Evolutionary conservation across 2,797 vertebrate species (phyloP).

Genomic region (Liparis tanakae): DNA sequence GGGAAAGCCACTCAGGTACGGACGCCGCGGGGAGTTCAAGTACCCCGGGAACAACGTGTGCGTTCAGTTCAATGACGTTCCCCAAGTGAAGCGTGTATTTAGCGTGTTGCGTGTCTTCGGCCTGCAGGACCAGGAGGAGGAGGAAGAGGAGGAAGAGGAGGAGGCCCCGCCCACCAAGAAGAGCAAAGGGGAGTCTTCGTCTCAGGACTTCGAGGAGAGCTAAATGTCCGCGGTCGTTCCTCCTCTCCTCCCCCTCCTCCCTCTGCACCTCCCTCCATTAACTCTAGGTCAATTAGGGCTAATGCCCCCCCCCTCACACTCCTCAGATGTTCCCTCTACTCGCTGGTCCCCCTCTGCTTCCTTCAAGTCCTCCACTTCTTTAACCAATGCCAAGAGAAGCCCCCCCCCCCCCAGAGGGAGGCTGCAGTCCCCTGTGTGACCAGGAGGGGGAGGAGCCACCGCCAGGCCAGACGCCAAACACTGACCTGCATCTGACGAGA

Average conservation of each 20-base stretch:
- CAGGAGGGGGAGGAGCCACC: conserved; percentile 32
- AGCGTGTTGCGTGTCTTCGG: not conserved
- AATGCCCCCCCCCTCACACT: conserved; percentile 62
- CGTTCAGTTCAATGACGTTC: too few species aligned
- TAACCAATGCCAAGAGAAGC: conserved; percentile 78
- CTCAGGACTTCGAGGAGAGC: conserved; percentile 92
- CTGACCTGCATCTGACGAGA: conserved; percentile 76
- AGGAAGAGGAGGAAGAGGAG: too few species aligned
- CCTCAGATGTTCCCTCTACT: conserved; percentile 76
- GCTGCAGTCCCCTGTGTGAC: conserved; percentile 9
- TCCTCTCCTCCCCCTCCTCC: conserved; percentile 50
- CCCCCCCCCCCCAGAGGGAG: not conserved
- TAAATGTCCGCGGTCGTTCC: conserved; percentile 80
- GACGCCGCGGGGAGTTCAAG: too few species aligned
- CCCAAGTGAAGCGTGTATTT: not conserved
- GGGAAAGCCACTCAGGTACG: conserved; percentile 92
- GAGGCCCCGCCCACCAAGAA: conserved; percentile 93
- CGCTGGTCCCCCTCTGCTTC: conserved; percentile 70
- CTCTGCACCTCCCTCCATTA: conserved; percentile 67
- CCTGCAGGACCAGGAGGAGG: conserved; percentile 90
- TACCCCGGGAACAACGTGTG: too few species aligned
- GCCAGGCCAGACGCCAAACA: conserved; percentile 62
- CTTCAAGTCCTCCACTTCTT: conserved; percentile 66
- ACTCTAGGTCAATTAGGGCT: conserved; percentile 73
- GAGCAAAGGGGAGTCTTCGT: conserved; percentile 92